Evolutionary conservation across 1,140 invertebrate species (phyloP).

Genomic region (Drosophila hydei): DNA sequence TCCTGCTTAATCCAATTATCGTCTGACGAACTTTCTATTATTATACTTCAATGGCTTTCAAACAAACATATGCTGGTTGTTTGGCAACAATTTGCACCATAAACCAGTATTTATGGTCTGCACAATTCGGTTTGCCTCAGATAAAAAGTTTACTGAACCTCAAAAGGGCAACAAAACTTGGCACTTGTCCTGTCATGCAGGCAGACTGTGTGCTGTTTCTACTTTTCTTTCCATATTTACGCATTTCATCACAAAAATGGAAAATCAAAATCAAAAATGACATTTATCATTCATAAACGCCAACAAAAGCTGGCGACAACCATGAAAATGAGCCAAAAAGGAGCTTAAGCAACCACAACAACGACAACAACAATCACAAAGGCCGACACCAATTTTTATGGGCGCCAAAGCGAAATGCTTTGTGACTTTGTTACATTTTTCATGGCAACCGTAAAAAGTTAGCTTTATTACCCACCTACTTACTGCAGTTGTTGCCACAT

Average conservation of each 20-base stretch:
- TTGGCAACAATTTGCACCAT: conserved; percentile 6
- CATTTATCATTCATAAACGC: conserved; percentile 77
- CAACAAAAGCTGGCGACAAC: conserved; percentile 50
- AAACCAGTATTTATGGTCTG: conserved; percentile 32
- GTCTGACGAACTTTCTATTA: neutral
- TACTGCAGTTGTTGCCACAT: conserved; percentile 44
- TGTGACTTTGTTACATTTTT: conserved; percentile 81
- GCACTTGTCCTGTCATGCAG: conserved; percentile 34
- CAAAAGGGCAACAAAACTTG: conserved; percentile 25
- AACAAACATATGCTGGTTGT: conserved; percentile 12
- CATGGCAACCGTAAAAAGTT: conserved; percentile 76
- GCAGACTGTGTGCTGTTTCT: neutral
- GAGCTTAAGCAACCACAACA: conserved; percentile 18
- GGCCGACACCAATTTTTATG: conserved; percentile 64
- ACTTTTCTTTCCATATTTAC: conserved; percentile 39
- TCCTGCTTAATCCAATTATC: neutral
- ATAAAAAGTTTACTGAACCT: conserved; percentile 62
- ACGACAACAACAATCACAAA: conserved; percentile 36
- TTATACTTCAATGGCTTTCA: neutral
- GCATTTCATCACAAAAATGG: conserved; percentile 63
- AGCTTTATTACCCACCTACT: conserved; percentile 77
- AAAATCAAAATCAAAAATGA: conserved; percentile 68
- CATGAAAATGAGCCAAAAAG: conserved; percentile 33
- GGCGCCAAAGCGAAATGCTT: conserved; percentile 68
- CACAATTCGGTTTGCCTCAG: conserved; percentile 8